These are phyloP conservation scores for Misgurnus mizolepis DNA, from an alignment of 2,113 vertebrate species.

Conservation along the genomic window DNA sequence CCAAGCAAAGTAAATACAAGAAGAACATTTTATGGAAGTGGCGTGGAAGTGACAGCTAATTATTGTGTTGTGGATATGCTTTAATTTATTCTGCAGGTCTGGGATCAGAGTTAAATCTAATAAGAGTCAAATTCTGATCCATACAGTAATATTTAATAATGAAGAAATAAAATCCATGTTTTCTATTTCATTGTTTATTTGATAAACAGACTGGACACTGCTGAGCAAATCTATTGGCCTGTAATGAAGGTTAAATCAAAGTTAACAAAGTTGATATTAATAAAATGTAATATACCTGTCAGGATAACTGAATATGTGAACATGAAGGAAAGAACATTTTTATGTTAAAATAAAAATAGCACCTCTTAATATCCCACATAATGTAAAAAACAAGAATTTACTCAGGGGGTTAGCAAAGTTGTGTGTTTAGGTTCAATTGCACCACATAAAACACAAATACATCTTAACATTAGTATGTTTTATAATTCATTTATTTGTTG, in stretches of 20 bases:
- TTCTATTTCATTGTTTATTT: background rate
- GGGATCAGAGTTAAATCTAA: background rate
- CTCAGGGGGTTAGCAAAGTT: constrained; percentile 1
- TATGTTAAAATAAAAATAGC: constrained; percentile 2
- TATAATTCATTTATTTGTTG: background rate
- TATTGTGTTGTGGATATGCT: background rate
- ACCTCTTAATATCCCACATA: constrained; percentile 14
- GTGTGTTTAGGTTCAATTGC: background rate
- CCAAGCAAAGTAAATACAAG: background rate
- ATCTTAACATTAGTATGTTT: background rate
- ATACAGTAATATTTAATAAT: background rate
- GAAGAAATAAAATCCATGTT: background rate
- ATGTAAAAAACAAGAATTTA: background rate
- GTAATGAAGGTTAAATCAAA: background rate
- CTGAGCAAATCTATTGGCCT: background rate
- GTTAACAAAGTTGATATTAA: background rate
- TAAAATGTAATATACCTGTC: background rate
- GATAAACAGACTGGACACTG: background rate
- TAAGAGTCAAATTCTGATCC: background rate
- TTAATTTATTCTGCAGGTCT: background rate
- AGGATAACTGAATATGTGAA: constrained; percentile 13
- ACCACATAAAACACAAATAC: background rate
- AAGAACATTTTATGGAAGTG: background rate
- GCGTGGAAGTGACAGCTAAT: background rate
- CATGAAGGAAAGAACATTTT: background rate